Evolutionary conservation across 2,888 invertebrate genomes (phyloP).

Genomic region (Chymomyza caudatula): DNA sequence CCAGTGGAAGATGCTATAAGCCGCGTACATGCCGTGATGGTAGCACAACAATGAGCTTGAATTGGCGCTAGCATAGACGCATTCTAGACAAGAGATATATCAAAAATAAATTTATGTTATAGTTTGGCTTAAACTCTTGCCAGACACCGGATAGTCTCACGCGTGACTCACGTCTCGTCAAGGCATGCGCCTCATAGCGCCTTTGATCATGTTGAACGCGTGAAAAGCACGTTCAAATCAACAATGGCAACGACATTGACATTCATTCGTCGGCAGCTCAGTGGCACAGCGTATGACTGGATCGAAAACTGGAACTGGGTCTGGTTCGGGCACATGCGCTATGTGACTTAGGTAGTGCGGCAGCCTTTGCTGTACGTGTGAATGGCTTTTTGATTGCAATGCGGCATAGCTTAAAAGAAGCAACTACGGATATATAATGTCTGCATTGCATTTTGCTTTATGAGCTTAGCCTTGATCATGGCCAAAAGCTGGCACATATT

Average conservation of each 20-base stretch:
- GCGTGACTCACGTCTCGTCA: neutral
- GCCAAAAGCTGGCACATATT: slow-evolving; percentile 41
- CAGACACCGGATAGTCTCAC: too few species aligned
- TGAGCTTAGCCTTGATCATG: slow-evolving; percentile 52
- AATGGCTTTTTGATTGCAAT: slow-evolving; percentile 63
- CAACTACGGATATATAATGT: neutral
- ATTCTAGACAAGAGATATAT: too few species aligned
- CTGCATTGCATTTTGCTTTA: slow-evolving; percentile 12
- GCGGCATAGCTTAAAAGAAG: neutral
- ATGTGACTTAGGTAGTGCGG: neutral
- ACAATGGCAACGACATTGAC: slow-evolving; percentile 37
- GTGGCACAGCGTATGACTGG: neutral
- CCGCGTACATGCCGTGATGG: too few species aligned
- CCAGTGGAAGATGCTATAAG: too few species aligned
- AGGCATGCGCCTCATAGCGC: neutral
- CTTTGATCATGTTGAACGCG: slow-evolving; percentile 51
- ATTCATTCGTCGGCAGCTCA: slow-evolving; percentile 50
- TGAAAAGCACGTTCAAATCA: slow-evolving; percentile 49
- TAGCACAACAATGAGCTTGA: too few species aligned
- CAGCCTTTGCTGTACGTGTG: slow-evolving; percentile 43
- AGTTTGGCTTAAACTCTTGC: too few species aligned
- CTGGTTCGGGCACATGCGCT: neutral
- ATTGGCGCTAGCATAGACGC: too few species aligned
- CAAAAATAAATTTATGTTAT: too few species aligned
- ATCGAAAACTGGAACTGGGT: neutral